Evolutionary conservation across 1,140 invertebrate genomes (phyloP), one percentile per base, ranked within the genome.

Genomic region (Euwallacea similis): DNA sequence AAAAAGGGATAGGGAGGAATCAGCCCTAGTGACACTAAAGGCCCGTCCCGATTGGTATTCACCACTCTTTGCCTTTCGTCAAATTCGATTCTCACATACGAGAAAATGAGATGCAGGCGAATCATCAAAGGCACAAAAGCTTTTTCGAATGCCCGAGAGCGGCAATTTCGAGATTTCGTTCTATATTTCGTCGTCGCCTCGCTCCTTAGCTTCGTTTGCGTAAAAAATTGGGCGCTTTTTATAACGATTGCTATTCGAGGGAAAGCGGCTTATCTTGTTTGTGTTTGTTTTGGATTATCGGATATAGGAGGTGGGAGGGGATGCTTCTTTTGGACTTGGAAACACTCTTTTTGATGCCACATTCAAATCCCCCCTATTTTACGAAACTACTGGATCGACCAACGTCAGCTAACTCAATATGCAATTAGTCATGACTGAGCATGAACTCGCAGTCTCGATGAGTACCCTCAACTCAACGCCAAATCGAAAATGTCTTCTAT

Each of bases 61-160:
- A 80, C 76, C 77, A 77, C 80, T 77, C 76, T 74, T 74, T 77
- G 65, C 76, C 76, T 33, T 33, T 33, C 79, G 73, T 76, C 79
- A 81, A 81, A 81, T 81, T 81, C 80, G 80, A 81, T 81, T 80
- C 79, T 75, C 76, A 77, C 75, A 79, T 76, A 77, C 76, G 75
- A 74, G 78, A 81, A 81, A 81, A 81, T 81, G 80, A 81, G 79
- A 81, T 81, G 80, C 80, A 80, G 80, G 77, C 78, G 79, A 81
- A 81, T 80, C 79, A 80, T 80, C 79, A 80, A 81, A 81, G 77
- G 80, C 79, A 80, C 80, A 81, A 81, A 79, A 78, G 78, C 78
- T 78, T 78, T 71, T 74, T 59, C 70, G 66, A 58, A 66, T 59
- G 71, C 61, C 46, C 60, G 56, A 44, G 71, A 77, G 78, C 77